phyloP scores from a whole-genome alignment of 2,888 invertebrate genomes.

The Erynnis tages region DNA sequence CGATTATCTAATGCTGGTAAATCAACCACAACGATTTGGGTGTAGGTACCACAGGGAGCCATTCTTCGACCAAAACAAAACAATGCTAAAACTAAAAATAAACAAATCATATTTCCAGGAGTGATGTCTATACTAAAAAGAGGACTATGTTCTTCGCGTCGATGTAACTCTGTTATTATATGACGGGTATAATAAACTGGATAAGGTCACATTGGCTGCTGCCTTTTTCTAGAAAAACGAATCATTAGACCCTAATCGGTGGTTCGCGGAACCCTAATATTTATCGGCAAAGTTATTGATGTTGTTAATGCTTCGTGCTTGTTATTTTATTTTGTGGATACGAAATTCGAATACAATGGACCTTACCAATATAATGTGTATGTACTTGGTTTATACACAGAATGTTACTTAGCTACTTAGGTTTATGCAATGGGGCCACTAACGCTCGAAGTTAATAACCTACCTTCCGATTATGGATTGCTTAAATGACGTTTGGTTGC shows the following conservation, averaged over 20 bases:
- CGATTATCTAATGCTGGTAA: too few relatives aligned
- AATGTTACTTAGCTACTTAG: too few relatives aligned
- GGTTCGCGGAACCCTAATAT: conserved; percentile 38
- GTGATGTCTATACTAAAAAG: neutral
- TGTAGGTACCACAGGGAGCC: too few relatives aligned
- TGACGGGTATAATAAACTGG: conserved; percentile 9
- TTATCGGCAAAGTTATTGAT: conserved; percentile 31
- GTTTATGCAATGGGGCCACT: too few relatives aligned
- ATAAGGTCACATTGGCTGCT: conserved; percentile 25
- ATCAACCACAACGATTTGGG: too few relatives aligned
- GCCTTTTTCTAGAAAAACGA: conserved; percentile 9
- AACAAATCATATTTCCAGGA: neutral
- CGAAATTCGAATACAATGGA: too few relatives aligned
- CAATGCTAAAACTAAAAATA: neutral
- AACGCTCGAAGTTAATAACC: too few relatives aligned
- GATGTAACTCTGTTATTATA: conserved; percentile 13
- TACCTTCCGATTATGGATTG: too few relatives aligned
- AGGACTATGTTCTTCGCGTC: neutral
- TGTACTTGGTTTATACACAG: too few relatives aligned
- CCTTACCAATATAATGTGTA: too few relatives aligned
- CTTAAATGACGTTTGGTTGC: too few relatives aligned
- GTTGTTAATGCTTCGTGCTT: neutral
- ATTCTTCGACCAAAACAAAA: neutral
- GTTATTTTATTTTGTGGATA: neutral
- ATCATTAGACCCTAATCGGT: conserved; percentile 37